Conservation (phyloP, 2,888 invertebrate genomes). For the Mermis nigrescens region DNA sequence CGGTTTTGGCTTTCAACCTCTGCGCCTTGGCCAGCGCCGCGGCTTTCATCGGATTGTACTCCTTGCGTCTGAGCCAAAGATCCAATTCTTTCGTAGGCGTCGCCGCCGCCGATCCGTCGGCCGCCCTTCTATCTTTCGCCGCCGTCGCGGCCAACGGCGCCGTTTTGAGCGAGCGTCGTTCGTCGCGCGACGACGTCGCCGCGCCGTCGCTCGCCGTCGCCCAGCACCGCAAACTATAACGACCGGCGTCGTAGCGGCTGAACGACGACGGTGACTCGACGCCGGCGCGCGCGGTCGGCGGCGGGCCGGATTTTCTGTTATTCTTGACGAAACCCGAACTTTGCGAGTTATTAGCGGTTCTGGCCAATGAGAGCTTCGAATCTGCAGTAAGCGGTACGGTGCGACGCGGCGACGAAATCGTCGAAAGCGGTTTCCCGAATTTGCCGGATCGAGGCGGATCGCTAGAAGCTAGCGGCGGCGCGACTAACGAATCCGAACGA, state of each 20-base stretch:
- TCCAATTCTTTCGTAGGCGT: conserved; percentile 61
- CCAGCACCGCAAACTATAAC: conserved; percentile 41
- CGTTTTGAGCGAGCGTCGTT: background rate
- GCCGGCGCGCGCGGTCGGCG: too few species aligned
- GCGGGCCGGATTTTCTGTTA: background rate
- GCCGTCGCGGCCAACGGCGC: background rate
- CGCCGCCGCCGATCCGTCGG: background rate
- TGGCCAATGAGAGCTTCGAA: background rate
- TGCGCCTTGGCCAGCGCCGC: conserved; percentile 56
- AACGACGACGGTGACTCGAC: too few species aligned
- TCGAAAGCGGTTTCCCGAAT: too few species aligned
- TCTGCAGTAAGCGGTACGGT: background rate
- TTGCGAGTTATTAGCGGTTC: background rate
- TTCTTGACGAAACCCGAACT: background rate
- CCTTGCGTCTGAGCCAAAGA: conserved; percentile 84
- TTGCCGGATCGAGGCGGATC: too few species aligned
- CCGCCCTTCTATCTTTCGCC: background rate
- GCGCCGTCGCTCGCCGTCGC: background rate
- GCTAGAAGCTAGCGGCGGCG: too few species aligned
- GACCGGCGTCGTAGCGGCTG: conserved; percentile 45
- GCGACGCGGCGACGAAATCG: background rate
- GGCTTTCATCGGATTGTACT: conserved; percentile 81
- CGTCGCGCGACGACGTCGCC: background rate
- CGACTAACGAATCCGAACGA: too few species aligned
- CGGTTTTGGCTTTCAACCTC: conserved; percentile 18